Conservation (phyloP, 2,797 vertebrate genomes). For the Myripristis jacobus region DNA sequence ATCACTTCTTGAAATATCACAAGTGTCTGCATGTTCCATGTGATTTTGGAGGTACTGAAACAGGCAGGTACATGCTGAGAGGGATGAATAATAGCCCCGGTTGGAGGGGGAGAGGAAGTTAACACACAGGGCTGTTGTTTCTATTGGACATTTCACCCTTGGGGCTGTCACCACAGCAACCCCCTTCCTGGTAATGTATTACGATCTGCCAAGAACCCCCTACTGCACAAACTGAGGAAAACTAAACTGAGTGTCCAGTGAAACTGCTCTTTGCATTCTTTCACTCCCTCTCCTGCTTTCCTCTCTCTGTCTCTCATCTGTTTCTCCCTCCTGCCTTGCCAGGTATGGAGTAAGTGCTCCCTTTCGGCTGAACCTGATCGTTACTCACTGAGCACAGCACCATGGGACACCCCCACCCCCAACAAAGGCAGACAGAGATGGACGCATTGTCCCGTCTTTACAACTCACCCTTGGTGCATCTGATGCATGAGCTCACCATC, state of each 20-base stretch:
- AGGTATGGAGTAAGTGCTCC: slow-evolving; percentile 48
- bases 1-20: slow-evolving; percentile 57
- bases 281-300: slow-evolving; percentile 15
- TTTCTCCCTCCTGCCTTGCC: slow-evolving; percentile 28
- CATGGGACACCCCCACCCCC: background rate
- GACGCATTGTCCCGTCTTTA: slow-evolving; percentile 25
- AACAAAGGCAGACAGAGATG: slow-evolving; percentile 36
- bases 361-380: slow-evolving; percentile 55
- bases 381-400: slow-evolving; percentile 24
- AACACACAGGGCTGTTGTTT: slow-evolving; percentile 70
- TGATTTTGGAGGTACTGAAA: slow-evolving; percentile 55
- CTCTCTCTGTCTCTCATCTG: slow-evolving; percentile 38
- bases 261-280: slow-evolving; percentile 41
- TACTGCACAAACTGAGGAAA: slow-evolving; percentile 45
- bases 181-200: slow-evolving; percentile 62
- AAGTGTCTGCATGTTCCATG: slow-evolving; percentile 65
- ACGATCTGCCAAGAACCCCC: slow-evolving; percentile 39
- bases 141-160: slow-evolving; percentile 68
- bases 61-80: slow-evolving; percentile 63
- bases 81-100: slow-evolving; percentile 70
- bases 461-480: slow-evolving; percentile 30
- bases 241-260: slow-evolving; percentile 27
- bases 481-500: slow-evolving; percentile 36
- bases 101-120: slow-evolving; percentile 64
- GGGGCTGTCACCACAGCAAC: slow-evolving; percentile 55